Base-by-base conservation (phyloP, 2,113 vertebrate species). In the Cygnus buccinator region DNA sequence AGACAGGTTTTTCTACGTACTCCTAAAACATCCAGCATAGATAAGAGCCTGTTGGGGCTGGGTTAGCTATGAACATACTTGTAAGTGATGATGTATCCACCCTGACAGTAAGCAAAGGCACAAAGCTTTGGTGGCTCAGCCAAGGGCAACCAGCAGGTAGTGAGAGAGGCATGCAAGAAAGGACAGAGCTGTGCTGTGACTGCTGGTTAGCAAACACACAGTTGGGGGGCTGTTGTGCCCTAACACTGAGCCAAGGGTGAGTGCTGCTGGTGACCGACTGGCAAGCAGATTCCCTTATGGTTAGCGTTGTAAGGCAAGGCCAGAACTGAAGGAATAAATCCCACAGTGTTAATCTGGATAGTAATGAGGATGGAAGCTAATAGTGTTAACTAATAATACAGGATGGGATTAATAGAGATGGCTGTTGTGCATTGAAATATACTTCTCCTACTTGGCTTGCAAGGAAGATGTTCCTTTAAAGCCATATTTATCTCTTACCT, bases 41-140 rank as follows among this genome's bases (percentile, higher is more conserved):
- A 29, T 5, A 25, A 39, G 17, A 41, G 31, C 41, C 13, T 9
- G 1, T 23, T 15, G 39, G 71, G 39, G 15, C 3, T 37, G 59
- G 23, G 35, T 9, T 61, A 1, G 1, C 15, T 6, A 3, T 11
- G 54, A 19, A 14, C 1, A 1, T 3, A 14, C 23, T 35, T 6
- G 7, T 11, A 8, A 21, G 59, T 1, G 54, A 13, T 21, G 31
- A 26, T 31, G 11, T n/a, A 19, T 25, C 8, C 5, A 21, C 33
- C 12, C 5, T 25, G 59, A 12, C 3, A 8, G 28, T 17, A 7
- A 63, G 57, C 5, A 9, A 52, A 66, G 67, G 39, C n/a, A 28
- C 37, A 6, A 9, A 13, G 71, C 13, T 11, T 33, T 25, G 31
- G 46, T 15, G 58, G 23, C 37, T 46, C 11, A 2, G 37, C 39